These are phyloP conservation scores for Anoplolepis gracilipes DNA, from an alignment of 1,140 invertebrate species.

Conservation along the genomic window DNA sequence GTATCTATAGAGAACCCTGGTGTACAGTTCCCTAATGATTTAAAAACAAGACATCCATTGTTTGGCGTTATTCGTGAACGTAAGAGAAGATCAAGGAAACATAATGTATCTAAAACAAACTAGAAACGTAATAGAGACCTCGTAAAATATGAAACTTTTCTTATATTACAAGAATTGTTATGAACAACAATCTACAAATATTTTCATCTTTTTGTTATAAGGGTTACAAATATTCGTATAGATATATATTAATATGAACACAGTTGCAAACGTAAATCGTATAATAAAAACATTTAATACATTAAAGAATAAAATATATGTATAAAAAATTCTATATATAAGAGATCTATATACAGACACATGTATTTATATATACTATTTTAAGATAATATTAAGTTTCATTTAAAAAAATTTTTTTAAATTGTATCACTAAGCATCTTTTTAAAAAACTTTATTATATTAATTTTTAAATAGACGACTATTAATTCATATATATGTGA, in stretches of 20 bases:
- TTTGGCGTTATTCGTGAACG: constrained; percentile 69
- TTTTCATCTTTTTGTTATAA: not conserved
- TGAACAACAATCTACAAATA: too few species aligned
- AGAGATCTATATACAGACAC: too few species aligned
- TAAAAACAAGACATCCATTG: constrained; percentile 78
- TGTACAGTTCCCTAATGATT: constrained; percentile 75
- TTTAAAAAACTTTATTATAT: too few species aligned
- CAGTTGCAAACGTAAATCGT: not conserved
- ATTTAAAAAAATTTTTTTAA: too few species aligned
- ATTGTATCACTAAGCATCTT: too few species aligned
- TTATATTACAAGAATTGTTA: too few species aligned
- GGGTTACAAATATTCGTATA: not conserved
- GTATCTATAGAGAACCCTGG: constrained; percentile 35
- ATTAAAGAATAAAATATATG: not conserved
- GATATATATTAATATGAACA: not conserved
- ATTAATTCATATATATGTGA: too few species aligned
- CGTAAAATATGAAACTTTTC: not conserved
- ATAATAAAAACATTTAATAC: not conserved
- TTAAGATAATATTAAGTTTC: too few species aligned
- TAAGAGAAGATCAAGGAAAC: constrained; percentile 51
- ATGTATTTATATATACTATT: too few species aligned
- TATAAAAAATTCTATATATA: not conserved
- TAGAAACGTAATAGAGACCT: not conserved
- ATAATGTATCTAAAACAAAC: not conserved
- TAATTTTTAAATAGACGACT: too few species aligned